Conservation (phyloP, 2,888 invertebrate species). For the Andricus curvator region DNA sequence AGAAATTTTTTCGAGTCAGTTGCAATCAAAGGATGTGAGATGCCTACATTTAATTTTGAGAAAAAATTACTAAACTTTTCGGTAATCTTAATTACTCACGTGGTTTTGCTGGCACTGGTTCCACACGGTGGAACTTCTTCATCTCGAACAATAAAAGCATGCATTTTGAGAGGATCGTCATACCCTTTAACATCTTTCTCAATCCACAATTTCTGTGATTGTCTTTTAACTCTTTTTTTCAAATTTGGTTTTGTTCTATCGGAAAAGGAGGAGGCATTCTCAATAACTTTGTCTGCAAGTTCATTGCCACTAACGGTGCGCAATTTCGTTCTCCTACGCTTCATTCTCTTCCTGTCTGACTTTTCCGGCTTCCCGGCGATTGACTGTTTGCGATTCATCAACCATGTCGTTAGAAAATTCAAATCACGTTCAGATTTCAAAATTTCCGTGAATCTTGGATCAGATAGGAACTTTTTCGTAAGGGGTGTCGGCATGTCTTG, state of each 20-base stretch:
- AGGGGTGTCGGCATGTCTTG: neutral
- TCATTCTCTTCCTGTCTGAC: conserved; percentile 27
- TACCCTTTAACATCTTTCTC: conserved; percentile 48
- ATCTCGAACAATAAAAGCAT: conserved; percentile 63
- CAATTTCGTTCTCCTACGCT: conserved; percentile 23
- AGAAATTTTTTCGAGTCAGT: too few relatives aligned
- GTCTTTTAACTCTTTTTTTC: conserved; percentile 4
- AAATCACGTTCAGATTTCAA: conserved; percentile 27
- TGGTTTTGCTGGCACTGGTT: conserved; percentile 51
- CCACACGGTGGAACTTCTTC: conserved; percentile 60
- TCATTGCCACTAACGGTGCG: conserved; percentile 35
- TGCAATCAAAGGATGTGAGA: too few relatives aligned
- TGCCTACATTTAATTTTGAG: neutral
- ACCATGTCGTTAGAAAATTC: conserved; percentile 5
- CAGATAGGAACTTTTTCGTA: conserved; percentile 10
- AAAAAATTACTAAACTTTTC: neutral
- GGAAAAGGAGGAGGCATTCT: conserved; percentile 3
- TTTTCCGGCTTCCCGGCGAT: conserved; percentile 21
- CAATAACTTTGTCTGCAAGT: conserved; percentile 28
- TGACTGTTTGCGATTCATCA: conserved; percentile 2
- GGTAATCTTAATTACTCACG: conserved; percentile 52
- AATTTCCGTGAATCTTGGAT: conserved; percentile 28
- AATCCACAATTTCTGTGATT: conserved; percentile 50
- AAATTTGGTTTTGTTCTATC: neutral
- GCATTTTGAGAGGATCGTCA: conserved; percentile 53